Conservation (phyloP, 2,888 invertebrate genomes). For the Thera obeliscata region DNA sequence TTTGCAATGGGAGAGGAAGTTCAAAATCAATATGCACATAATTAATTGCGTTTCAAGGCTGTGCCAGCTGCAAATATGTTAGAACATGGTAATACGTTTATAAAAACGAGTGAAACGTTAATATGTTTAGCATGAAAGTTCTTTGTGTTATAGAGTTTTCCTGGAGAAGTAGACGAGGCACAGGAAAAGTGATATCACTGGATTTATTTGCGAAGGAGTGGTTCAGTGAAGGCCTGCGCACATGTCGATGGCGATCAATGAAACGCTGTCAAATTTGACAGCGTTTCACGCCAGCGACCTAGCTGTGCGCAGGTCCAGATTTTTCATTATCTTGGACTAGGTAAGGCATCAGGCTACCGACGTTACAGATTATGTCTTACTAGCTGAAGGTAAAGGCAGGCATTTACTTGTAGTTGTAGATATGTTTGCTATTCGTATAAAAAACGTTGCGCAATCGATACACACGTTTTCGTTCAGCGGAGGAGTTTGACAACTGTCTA, state of each 20-base stretch:
- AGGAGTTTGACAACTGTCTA: conserved; percentile 70
- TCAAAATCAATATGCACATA: conserved; percentile 32
- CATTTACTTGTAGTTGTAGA: too few species aligned
- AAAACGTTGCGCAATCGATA: conserved; percentile 53
- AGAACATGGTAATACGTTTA: conserved; percentile 27
- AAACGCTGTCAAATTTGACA: too few species aligned
- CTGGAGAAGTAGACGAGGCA: neutral
- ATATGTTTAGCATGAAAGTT: neutral
- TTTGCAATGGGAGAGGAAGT: conserved; percentile 20
- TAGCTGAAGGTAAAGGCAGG: neutral
- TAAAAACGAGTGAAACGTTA: conserved; percentile 32
- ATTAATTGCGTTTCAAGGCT: conserved; percentile 23
- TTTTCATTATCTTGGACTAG: neutral
- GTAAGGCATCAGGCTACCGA: neutral
- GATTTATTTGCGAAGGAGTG: neutral
- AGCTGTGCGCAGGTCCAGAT: neutral
- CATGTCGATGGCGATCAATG: too few species aligned
- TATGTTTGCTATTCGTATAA: neutral
- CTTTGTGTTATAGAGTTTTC: neutral
- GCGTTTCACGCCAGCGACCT: too few species aligned
- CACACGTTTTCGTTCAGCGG: conserved; percentile 42
- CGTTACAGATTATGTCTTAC: neutral
- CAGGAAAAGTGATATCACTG: neutral
- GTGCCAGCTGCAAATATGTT: conserved; percentile 22
- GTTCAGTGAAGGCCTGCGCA: neutral